A percentile compares a stretch with the other conserved stretches of the same genome.
Evolutionary conservation across 2,797 vertebrate species (phyloP).

Genomic region (Clarias pachynema): DNA sequence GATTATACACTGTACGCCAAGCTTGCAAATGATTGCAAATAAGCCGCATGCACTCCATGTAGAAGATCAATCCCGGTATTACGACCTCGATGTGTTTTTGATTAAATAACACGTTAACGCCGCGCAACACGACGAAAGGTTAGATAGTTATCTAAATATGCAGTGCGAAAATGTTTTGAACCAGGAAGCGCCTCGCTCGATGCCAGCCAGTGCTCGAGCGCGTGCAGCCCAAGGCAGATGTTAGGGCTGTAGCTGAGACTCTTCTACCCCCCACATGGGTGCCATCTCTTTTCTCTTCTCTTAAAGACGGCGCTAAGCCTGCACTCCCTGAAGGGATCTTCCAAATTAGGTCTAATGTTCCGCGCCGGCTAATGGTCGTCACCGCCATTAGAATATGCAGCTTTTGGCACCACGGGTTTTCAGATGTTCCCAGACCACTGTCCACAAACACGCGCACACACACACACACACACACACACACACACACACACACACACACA

Average conservation of each 20-base stretch:
- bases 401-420: slow-evolving; percentile 72
- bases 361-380: slow-evolving; percentile 81
- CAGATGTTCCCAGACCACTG: slow-evolving; percentile 68
- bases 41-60: not conserved
- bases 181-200: slow-evolving; percentile 10
- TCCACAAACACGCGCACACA: slow-evolving; percentile 58
- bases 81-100: not conserved
- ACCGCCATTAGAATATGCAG: slow-evolving; percentile 79
- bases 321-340: slow-evolving; percentile 82
- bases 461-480: slow-evolving; percentile 31
- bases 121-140: not conserved
- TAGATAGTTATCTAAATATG: slow-evolving; percentile 4
- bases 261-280: slow-evolving; percentile 73
- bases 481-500: slow-evolving; percentile 28
- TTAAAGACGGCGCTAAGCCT: slow-evolving; percentile 70
- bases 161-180: not conserved
- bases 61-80: not conserved
- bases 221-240: slow-evolving; percentile 44
- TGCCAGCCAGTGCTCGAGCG: slow-evolving; percentile 30
- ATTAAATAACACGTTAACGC: not conserved
- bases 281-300: slow-evolving; percentile 70
- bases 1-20: not conserved
- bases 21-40: not conserved
- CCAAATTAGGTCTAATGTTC: slow-evolving; percentile 86
- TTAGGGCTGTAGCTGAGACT: slow-evolving; percentile 60